Conservation (phyloP, 2,888 invertebrate genomes). For the Drosophila melanocephala region DNA sequence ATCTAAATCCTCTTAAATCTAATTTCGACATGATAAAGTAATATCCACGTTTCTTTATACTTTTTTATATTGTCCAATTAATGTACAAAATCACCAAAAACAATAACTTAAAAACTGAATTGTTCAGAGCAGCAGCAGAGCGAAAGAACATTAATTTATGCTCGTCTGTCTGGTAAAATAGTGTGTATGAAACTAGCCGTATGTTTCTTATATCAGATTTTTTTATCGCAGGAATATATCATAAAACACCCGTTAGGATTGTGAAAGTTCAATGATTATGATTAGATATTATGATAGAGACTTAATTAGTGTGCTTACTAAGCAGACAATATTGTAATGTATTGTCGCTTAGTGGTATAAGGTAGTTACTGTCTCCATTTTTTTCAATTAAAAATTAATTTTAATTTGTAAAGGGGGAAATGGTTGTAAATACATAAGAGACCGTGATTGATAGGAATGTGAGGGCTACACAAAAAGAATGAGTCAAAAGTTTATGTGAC, state of each 20-base stretch:
- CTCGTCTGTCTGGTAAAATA: neutral
- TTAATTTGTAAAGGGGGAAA: neutral
- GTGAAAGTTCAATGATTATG: neutral
- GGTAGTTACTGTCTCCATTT: neutral
- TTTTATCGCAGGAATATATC: neutral
- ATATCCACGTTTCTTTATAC: neutral
- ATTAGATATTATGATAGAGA: too few relatives aligned
- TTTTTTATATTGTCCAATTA: neutral
- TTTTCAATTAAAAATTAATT: neutral
- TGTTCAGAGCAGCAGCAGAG: neutral
- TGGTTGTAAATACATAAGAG: neutral
- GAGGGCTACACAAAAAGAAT: neutral
- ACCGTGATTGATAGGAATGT: neutral
- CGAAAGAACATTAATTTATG: neutral
- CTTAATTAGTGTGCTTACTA: too few relatives aligned
- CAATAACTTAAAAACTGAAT: too few relatives aligned
- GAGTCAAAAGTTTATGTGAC: neutral
- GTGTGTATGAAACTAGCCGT: neutral
- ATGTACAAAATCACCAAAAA: neutral
- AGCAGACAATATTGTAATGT: too few relatives aligned
- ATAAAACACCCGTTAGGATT: too few relatives aligned
- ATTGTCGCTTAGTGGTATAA: neutral
- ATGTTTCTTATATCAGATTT: neutral
- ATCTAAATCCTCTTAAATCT: conserved; percentile 9
- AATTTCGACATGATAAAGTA: neutral